Base-by-base conservation (phyloP, 1,140 invertebrate genomes). In the Magallana gigas region DNA sequence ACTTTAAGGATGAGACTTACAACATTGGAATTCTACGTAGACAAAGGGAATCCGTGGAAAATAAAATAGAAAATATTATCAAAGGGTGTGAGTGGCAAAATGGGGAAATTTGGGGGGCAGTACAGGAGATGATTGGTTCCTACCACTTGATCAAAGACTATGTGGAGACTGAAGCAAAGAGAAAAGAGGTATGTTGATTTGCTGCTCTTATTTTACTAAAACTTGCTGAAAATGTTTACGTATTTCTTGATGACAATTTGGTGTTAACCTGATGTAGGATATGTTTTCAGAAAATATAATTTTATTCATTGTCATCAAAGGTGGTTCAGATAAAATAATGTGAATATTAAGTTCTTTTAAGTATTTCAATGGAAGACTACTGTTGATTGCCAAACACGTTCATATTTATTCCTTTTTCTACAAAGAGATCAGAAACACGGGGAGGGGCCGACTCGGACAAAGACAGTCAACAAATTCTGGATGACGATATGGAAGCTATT, bases 41-140 rank as follows among this genome's bases (percentile, higher is more conserved):
- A 57, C 12, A 57, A 12, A 80, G 57, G 57, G 68, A 85, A 6
- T n/a, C 12, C 14, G 87, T 85, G 8, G 56, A 80, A 1, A 7
- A 12, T 11, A 56, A 85, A 23, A 56, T 88, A 6, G 60, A 14
- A 11, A 48, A 16, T 1, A 85, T 88, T 11, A 57, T 85, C 1
- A 68, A 88, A 12, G 36, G 14, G 7, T 59, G 48, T 29, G 36
- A 88, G 36, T 88, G 87, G 87, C 16, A 48, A 48, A 82, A 87
- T 23, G 57, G 29, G 1, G 6, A 36, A 12, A 64, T 87, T 23
- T 62, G 84, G 5, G 8, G 36, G 14, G 14, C 8, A 14, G 86
- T 87, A 3, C 29, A 76, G 3, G 62, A 84, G 29, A 87, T 87
- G 86, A 12, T 36, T 11, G 86, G 86, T 36, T 8, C 8, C 11